A percentile compares a stretch with the other conserved stretches of the same genome.
phyloP scores from a whole-genome alignment of 2,888 invertebrate genomes.

The Lasioglossum calceatum region DNA sequence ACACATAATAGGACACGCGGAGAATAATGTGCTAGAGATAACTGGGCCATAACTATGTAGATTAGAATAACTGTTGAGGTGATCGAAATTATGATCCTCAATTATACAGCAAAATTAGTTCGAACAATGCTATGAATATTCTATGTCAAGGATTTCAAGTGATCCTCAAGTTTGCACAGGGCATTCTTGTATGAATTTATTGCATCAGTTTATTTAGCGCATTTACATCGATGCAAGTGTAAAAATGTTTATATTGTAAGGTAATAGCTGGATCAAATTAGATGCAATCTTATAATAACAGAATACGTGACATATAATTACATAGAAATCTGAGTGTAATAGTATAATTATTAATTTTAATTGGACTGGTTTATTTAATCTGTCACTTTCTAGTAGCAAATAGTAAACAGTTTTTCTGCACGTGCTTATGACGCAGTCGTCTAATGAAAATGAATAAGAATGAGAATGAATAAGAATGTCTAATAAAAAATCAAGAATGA shows the following conservation, averaged over 20 bases:
- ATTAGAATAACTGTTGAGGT: conserved; percentile 4
- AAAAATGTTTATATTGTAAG: no score
- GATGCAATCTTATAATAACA: background rate
- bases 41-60: background rate
- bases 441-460: no score
- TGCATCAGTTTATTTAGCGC: background rate
- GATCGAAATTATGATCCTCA: background rate
- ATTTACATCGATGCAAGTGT: background rate
- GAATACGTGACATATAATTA: no score
- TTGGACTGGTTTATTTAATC: background rate
- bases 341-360: background rate
- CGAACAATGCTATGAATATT: conserved; percentile 2
- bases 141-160: background rate
- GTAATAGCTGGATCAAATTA: no score
- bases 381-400: background rate
- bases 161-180: background rate
- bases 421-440: no score
- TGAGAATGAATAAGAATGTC: no score
- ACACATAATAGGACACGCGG: background rate
- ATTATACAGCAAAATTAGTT: conserved; percentile 6
- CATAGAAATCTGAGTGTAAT: no score
- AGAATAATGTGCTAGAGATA: background rate
- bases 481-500: no score
- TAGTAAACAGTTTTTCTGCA: background rate
- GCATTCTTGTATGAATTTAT: background rate